Conservation (phyloP, 2,113 vertebrate species). For the Pituophis catenifer region DNA sequence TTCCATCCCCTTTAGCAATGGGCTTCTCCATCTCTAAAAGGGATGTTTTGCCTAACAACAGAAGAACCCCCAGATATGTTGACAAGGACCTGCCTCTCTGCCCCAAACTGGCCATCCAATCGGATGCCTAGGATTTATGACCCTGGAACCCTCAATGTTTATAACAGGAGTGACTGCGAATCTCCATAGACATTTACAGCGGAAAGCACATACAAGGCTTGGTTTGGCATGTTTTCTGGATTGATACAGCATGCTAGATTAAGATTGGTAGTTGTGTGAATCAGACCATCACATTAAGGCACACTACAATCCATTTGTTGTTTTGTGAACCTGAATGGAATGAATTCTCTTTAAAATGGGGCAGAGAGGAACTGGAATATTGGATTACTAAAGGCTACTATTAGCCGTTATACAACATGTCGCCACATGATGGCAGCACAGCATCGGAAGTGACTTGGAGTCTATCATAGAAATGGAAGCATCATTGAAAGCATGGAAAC, state of each 20-base stretch:
- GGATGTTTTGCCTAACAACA: too few species aligned
- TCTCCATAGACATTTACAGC: too few species aligned
- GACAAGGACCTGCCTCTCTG: too few species aligned
- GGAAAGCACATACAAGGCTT: too few species aligned
- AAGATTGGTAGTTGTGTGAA: not conserved
- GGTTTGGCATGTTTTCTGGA: not conserved
- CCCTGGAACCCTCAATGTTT: too few species aligned
- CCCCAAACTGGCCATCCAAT: too few species aligned
- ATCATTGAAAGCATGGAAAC: not conserved
- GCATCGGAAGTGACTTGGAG: slow-evolving; percentile 14
- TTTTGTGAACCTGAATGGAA: not conserved
- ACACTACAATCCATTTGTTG: not conserved
- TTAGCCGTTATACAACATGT: not conserved
- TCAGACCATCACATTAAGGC: not conserved
- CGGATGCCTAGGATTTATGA: too few species aligned
- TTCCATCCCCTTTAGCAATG: too few species aligned
- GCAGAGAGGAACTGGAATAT: not conserved
- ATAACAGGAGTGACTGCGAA: too few species aligned
- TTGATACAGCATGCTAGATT: not conserved
- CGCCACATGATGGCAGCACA: slow-evolving; percentile 65
- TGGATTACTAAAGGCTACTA: not conserved
- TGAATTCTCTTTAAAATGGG: not conserved
- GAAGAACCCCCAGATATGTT: too few species aligned
- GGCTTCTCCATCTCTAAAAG: too few species aligned
- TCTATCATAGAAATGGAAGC: not conserved